Evolutionary conservation across 1,140 invertebrate genomes (phyloP), one percentile per base, ranked within the genome.

Genomic region (Nixonia krombeini): DNA sequence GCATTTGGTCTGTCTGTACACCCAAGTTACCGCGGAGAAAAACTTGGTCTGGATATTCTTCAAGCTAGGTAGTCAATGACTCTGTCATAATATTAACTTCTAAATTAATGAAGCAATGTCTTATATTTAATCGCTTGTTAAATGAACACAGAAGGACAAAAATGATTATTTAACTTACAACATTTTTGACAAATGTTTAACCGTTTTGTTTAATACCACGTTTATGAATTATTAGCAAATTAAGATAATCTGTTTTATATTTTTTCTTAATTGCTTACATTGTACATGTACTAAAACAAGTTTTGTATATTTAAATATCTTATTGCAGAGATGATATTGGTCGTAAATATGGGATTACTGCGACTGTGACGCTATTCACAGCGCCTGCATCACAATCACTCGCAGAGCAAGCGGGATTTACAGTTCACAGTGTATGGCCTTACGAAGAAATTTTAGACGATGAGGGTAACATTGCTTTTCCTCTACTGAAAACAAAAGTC

Each of bases 1-100:
- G 77, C 77, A 5, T 35, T 76, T 10, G 80, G 81, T 0, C 63
- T 84, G 12, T 70, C 72, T 4, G 79, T 84, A 5, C 5, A 71
- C n/a, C 72, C 76, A 0, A 12, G n/a, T 12, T 81, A 70, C 25
- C 70, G 80, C n/a, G 79, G 80, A 3, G 72, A 80, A 17, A 68
- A 72, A 28, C 44, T 84, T 17, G 80, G 78, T 16, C 40, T 26
- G 3, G 42, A 72, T 18, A 35, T 83, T 58, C 57, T 82, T 7
- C 31, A 49, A 50, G 40, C 66, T 8, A 73, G 81, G 81, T 83
- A 52, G 10, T 40, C 16, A 12, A 6, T 9, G 4, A 18, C 15
- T 9, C 9, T 38, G 17, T 38, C 8, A 9, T 18, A 5, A 18
- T 13, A 18, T 38, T 18, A 38, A 13, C 13, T 3, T 44, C 8